A percentile compares a stretch with the other conserved stretches of the same genome.
phyloP scores from a whole-genome alignment of 1,140 invertebrate species.

The Carcinoscorpius rotundicauda region DNA sequence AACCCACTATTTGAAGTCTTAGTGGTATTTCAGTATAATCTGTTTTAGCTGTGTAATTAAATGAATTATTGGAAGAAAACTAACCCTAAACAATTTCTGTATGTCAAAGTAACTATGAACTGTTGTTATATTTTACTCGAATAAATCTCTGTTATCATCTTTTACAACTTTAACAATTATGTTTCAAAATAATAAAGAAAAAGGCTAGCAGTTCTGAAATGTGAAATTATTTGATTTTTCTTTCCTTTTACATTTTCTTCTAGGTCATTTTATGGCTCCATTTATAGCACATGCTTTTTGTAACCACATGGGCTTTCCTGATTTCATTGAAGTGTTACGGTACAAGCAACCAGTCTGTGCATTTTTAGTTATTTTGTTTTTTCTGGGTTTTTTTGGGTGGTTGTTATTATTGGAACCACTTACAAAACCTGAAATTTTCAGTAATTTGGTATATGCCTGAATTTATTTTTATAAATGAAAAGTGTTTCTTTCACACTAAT shows the following conservation, averaged over 20 bases:
- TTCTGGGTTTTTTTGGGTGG: slow-evolving; percentile 65
- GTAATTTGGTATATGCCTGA: slow-evolving; percentile 38
- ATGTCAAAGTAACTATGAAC: no score
- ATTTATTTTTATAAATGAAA: no score
- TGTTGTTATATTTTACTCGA: no score
- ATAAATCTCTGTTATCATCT: slow-evolving; percentile 3
- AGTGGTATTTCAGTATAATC: no score
- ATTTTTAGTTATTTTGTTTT: slow-evolving; percentile 49
- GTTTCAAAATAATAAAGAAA: not conserved
- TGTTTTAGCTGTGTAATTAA: no score
- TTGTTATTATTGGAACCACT: slow-evolving; percentile 58
- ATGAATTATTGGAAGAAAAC: no score
- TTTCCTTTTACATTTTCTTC: slow-evolving; percentile 21
- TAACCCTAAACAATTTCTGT: no score
- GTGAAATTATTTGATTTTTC: not conserved
- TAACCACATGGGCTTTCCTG: slow-evolving; percentile 92
- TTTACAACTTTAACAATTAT: slow-evolving; percentile 40
- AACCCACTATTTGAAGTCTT: no score
- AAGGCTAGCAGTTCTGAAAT: not conserved
- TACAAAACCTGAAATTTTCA: slow-evolving; percentile 62
- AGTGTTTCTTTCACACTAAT: no score
- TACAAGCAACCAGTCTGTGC: slow-evolving; percentile 50
- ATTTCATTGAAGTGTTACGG: slow-evolving; percentile 59
- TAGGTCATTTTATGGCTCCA: slow-evolving; percentile 77
- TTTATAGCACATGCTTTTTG: slow-evolving; percentile 84